Evolutionary conservation across 1,140 invertebrate species (phyloP).

Genomic region (Rhopalosiphum maidis): DNA sequence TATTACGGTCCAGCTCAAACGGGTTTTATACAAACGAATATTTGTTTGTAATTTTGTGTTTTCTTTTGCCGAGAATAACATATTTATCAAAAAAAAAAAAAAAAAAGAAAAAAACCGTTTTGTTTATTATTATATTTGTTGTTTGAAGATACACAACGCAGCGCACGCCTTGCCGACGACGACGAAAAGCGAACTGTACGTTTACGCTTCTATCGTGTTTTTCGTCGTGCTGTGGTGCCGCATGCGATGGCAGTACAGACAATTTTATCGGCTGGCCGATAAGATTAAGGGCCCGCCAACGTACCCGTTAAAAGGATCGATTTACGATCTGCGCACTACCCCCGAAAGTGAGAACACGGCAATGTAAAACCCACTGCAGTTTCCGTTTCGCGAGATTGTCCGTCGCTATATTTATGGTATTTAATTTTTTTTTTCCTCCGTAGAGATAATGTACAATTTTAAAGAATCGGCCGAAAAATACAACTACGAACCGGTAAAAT

Average conservation of each 20-base stretch:
- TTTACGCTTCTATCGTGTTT: not conserved
- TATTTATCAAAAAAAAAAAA: conserved; percentile 22
- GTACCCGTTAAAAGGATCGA: conserved; percentile 41
- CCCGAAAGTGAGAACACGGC: conserved; percentile 16
- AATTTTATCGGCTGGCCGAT: conserved; percentile 5
- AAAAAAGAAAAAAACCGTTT: not conserved
- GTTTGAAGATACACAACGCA: not conserved
- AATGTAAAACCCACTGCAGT: not conserved
- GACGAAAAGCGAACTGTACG: not conserved
- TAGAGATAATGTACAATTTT: conserved; percentile 33
- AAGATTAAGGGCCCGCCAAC: conserved; percentile 17
- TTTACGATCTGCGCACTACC: not conserved
- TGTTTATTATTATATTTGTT: not conserved
- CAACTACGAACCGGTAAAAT: conserved; percentile 47
- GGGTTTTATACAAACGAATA: not conserved
- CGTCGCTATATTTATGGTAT: not conserved
- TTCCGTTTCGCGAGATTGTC: not conserved
- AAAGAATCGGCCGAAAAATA: conserved; percentile 23
- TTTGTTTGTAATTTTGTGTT: conserved; percentile 15
- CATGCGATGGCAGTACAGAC: conserved; percentile 43
- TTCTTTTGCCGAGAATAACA: not conserved
- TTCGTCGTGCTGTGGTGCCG: conserved; percentile 20
- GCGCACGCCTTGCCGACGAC: not conserved
- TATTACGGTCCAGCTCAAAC: not conserved
- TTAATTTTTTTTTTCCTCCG: not conserved